These are phyloP conservation scores for Acholoe squamosa DNA, from an alignment of 2,888 invertebrate species.

Conservation along the genomic window DNA sequence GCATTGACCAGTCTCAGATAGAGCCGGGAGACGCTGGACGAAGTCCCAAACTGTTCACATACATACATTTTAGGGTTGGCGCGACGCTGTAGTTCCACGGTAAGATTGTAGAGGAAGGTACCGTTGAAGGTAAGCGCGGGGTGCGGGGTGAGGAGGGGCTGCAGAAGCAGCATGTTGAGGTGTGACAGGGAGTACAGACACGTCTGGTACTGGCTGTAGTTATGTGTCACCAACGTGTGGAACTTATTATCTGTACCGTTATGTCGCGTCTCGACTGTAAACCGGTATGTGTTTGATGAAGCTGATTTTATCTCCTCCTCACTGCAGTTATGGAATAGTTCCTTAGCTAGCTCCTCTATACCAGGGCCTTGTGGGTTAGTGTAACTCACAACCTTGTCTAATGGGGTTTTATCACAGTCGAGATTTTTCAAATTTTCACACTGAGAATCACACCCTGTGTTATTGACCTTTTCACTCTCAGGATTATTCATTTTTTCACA, in stretches of 20 bases:
- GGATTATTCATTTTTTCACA: too few relatives aligned
- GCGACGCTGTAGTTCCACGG: constrained; percentile 72
- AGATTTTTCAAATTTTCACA: too few relatives aligned
- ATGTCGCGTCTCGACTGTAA: constrained; percentile 71
- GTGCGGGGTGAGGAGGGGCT: constrained; percentile 71
- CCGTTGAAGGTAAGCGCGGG: constrained; percentile 76
- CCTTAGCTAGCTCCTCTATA: background rate
- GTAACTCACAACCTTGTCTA: too few relatives aligned
- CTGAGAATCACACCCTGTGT: too few relatives aligned
- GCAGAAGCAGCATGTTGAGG: constrained; percentile 79
- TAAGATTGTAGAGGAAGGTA: constrained; percentile 78
- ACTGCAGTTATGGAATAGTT: background rate
- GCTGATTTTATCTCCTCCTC: background rate
- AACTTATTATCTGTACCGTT: constrained; percentile 71
- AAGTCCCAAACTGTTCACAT: constrained; percentile 63
- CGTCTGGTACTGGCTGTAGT: constrained; percentile 81
- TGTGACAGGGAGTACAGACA: constrained; percentile 75
- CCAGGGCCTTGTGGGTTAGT: too few relatives aligned
- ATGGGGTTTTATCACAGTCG: background rate
- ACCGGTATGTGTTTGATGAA: constrained; percentile 65
- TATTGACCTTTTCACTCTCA: background rate
- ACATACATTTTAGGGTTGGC: constrained; percentile 69
- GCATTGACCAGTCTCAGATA: background rate
- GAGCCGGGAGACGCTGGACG: constrained; percentile 22
- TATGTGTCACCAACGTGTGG: constrained; percentile 75